phyloP scores from a whole-genome alignment of 1,140 invertebrate genomes.

The Dendrolimus kikuchii region DNA sequence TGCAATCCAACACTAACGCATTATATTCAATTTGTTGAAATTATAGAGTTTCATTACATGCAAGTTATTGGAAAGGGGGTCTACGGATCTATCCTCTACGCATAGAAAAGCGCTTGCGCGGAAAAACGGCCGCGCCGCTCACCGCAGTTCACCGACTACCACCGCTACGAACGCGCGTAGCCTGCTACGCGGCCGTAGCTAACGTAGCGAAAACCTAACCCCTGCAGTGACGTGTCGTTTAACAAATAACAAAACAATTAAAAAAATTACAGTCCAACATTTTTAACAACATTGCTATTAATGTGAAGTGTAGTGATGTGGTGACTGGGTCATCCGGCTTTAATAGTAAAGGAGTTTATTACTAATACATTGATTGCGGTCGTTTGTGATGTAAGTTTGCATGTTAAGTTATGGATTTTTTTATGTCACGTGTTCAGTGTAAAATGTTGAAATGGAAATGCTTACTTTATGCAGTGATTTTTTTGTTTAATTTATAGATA shows the following conservation, averaged over 20 bases:
- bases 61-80: slow-evolving; percentile 41
- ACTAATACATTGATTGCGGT: slow-evolving; percentile 1
- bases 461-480: no score
- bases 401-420: slow-evolving; percentile 9
- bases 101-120: slow-evolving; percentile 44
- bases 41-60: slow-evolving; percentile 2
- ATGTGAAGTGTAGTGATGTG: slow-evolving; percentile 10
- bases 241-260: slow-evolving; percentile 17
- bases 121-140: slow-evolving; percentile 29
- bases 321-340: not conserved
- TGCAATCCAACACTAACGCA: not conserved
- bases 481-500: no score
- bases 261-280: slow-evolving; percentile 7
- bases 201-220: slow-evolving; percentile 27
- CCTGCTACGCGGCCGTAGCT: slow-evolving; percentile 26
- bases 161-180: slow-evolving; percentile 21
- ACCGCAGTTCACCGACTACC: slow-evolving; percentile 41
- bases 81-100: slow-evolving; percentile 51
- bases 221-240: slow-evolving; percentile 25
- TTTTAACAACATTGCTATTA: no score
- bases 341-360: slow-evolving; percentile 8
- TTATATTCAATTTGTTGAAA: not conserved
- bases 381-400: slow-evolving; percentile 23
- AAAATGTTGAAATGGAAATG: no score
- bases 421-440: no score